Evolutionary conservation across 2,797 vertebrate species (phyloP).

Genomic region (Onychomys leucogaster): DNA sequence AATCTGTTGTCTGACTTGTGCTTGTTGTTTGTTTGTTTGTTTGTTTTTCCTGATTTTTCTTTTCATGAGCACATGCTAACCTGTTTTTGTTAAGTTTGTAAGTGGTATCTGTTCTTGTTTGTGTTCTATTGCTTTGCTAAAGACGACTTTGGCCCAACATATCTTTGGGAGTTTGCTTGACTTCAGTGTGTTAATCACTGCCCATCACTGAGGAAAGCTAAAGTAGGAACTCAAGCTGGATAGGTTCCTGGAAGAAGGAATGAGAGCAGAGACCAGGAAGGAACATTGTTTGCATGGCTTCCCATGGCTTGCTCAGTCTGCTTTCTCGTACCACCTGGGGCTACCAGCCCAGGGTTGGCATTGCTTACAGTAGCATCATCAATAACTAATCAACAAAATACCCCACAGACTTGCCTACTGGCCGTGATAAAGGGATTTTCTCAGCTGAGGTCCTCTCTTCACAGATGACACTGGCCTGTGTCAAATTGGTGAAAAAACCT

Average conservation of each 20-base stretch:
- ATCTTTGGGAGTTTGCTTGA: not conserved
- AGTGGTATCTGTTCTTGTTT: not conserved
- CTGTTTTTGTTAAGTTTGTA: not conserved
- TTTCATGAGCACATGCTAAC: not conserved
- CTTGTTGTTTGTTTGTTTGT: not conserved
- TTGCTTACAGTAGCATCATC: not conserved
- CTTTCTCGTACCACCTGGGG: not conserved
- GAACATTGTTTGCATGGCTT: not conserved
- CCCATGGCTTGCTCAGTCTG: not conserved
- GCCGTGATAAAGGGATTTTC: no score
- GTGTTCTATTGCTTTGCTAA: not conserved
- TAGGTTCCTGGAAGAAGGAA: not conserved
- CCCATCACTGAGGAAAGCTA: not conserved
- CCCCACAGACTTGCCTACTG: not conserved
- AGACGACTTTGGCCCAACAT: not conserved
- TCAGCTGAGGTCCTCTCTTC: not conserved
- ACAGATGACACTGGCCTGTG: not conserved
- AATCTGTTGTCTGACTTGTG: not conserved
- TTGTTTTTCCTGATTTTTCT: not conserved
- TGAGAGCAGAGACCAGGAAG: not conserved
- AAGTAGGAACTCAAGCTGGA: not conserved
- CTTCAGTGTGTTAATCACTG: not conserved
- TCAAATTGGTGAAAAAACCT: not conserved
- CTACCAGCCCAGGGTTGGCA: not conserved
- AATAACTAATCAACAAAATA: not conserved